Base-by-base conservation (phyloP, 2,797 vertebrate species). In the Mus spretus region DNA sequence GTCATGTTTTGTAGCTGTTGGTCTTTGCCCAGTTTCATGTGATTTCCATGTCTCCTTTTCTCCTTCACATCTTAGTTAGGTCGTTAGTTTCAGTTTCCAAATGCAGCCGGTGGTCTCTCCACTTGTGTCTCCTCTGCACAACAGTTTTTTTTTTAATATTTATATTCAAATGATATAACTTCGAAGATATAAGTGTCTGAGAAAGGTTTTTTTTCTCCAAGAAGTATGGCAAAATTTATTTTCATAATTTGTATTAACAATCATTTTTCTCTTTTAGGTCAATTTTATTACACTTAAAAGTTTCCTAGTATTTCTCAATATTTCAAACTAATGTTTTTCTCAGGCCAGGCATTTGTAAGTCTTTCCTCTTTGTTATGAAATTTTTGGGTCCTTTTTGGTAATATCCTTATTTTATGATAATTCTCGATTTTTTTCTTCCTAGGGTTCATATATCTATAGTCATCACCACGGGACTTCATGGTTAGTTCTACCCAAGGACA, bases 11-110 rank as follows among this genome's bases (percentile, higher is more conserved):
- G 22, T 90, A 8, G 75, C 20, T 55, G 37, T 77, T 11, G 15
- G 26, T 87, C 55, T 88, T 78, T 97, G 87, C 50, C 79, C 61
- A 93, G 78, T 53, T 50, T 0, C 34, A 0, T 59, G 19, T 95
- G 89, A 95, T 85, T 95, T 59, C 67, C 13, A 72, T 63, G 85
- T 85, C 20, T 24, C 34, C 34, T 85, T 88, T 93, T 70, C 3
- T 72, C 50, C 95, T 90, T 87, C 37, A 82, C 83, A 24, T 74
- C 12, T 94, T 93, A 83, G 6, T 94, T 93, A 83, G 8, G 63
- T 74, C 55, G 28, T 59, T 92, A 53, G 20, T 57, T 96, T 88
- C 86, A 12, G 37, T 74, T 94, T 91, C 5, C 20, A 90, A 82
- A 61, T 79, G 31, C 34, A 67, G 85, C 81, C 13, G 70, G 2